Base-by-base conservation (phyloP, 1,140 invertebrate genomes). In the Drosophila bifasciata region DNA sequence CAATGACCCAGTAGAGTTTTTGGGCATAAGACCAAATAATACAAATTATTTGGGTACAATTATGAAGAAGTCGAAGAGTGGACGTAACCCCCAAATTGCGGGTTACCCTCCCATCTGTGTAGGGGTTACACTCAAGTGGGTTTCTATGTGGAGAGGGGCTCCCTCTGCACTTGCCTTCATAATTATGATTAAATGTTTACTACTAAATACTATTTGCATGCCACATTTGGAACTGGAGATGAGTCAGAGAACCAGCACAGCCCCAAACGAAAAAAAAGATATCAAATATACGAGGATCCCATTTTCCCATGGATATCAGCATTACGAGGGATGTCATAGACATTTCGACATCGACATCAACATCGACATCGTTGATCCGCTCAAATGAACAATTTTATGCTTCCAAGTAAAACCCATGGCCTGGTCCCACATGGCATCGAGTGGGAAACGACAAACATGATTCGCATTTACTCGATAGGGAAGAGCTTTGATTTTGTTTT, bases 221-320 rank as follows among this genome's bases (percentile, higher is more conserved):
- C 53, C 63, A 36, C 60, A 72, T 67, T 23, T 32, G 61, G 52
- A 16, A 76, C 72, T 41, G 45, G 40, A 60, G 43, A 43, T 73
- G 68, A 63, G 44, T 73, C 57, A 72, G 43, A 21, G 23, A 25
- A 15, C 7, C 52, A 39, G 17, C 21, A n/a, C 25, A 11, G n/a
- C 19, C 61, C 49, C 43, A 40, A 44, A 36, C 19, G 2, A 21
- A 21, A 21, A 3, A 57, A 74, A 49, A 49, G 21, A 74, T 55
- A 74, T 74, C 58, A 41, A 74, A 64, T 64, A 64, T 48, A 49
- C 48, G 11, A n/a, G 36, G 36, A 25, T 25, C 23, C 23, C 5
- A 58, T 78, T 76, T 88, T 88, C 83, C 83, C 83, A 88, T 88
- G 83, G 83, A 83, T 88, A 88, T 88, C 78, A 88, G 61, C 53